Percentiles rank a stretch among this genome's conserved stretches.
Conservation (phyloP, 35 echinoderm and acorn worm species). For the Diadema setosum region DNA sequence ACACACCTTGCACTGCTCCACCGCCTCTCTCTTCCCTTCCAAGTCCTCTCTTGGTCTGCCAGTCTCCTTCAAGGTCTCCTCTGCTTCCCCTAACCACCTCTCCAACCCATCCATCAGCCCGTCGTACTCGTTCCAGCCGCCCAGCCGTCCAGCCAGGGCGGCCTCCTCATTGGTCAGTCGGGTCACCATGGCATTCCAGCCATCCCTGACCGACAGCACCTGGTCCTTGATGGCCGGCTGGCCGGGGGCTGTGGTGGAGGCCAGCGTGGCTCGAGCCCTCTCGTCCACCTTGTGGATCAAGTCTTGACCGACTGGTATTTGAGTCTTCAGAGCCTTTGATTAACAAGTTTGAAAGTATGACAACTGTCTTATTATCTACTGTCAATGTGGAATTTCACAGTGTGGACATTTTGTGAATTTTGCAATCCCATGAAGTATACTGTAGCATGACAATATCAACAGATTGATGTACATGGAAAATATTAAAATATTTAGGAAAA, state of each 20-base stretch:
- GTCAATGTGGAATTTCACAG: background rate
- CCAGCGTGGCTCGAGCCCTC: constrained; percentile 13
- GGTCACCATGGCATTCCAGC: background rate
- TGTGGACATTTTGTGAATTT: background rate
- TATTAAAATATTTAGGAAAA: background rate
- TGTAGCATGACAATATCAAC: background rate
- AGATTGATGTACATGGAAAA: background rate
- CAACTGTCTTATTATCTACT: background rate
- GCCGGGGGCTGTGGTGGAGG: constrained; percentile 45
- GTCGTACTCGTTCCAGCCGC: constrained; percentile 19
- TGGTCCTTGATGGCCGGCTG: constrained; percentile 3
- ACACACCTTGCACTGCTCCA: constrained; percentile 53
- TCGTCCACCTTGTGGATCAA: constrained; percentile 25
- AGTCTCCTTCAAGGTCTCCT: constrained; percentile 3
- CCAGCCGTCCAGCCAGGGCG: constrained; percentile 6
- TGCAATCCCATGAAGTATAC: background rate
- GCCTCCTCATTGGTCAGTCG: constrained; percentile 8
- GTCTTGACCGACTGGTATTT: constrained; percentile 7
- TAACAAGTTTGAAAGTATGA: background rate
- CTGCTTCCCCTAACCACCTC: constrained; percentile 36
- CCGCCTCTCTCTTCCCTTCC: constrained; percentile 5
- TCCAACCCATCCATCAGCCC: background rate
- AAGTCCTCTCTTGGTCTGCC: constrained; percentile 14
- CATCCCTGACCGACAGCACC: background rate
- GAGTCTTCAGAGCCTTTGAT: constrained; percentile 9